Evolutionary conservation across 2,888 invertebrate genomes (phyloP), one percentile per base, ranked within the genome.

Genomic region (Carterocephalus palaemon): DNA sequence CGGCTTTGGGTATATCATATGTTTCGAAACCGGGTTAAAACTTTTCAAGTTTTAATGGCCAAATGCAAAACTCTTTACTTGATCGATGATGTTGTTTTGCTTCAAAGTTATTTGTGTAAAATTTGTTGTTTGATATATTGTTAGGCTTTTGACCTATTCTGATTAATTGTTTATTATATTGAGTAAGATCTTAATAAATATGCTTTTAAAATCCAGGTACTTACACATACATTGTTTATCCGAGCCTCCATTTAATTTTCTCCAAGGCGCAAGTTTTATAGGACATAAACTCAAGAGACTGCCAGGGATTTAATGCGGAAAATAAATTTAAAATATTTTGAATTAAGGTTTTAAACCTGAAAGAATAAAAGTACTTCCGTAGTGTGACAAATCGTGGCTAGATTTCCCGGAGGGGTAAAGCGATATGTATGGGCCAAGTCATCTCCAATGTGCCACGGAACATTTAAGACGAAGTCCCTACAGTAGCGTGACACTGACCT

Each of bases 1-100:
- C 10, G 10, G 17, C 24, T 24, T 17, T 33, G 20, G 46, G 59
- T 56, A 62, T 59, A 65, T 66, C 58, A 54, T 62, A 68, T 65
- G 64, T 67, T 66, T 54, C 59, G 51, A 60, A 69, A 64, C 54
- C 53, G 60, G 19, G 31, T 20, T 29, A 41, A 34, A 39, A 46
- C 29, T 45, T 45, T 13, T 8, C 38, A 75, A 76, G 67, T 77
- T 78, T 73, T 74, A 77, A 75, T 71, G 64, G 65, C 52, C 47
- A 52, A 64, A 64, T 71, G 67, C 70, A 66, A 74, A 75, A 75
- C 73, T 68, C 52, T 66, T 58, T 67, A 72, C 73, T 73, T 77
- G 68, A 65, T 70, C 16, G 34, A 41, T 36, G 20, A 37, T 36
- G 40, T n/a, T n/a, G n/a, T n/a, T n/a, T n/a, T n/a, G n/a, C n/a